Evolutionary conservation across 2,797 vertebrate genomes (phyloP), one percentile per base, ranked within the genome.

Genomic region (Pseudochirops cupreus): DNA sequence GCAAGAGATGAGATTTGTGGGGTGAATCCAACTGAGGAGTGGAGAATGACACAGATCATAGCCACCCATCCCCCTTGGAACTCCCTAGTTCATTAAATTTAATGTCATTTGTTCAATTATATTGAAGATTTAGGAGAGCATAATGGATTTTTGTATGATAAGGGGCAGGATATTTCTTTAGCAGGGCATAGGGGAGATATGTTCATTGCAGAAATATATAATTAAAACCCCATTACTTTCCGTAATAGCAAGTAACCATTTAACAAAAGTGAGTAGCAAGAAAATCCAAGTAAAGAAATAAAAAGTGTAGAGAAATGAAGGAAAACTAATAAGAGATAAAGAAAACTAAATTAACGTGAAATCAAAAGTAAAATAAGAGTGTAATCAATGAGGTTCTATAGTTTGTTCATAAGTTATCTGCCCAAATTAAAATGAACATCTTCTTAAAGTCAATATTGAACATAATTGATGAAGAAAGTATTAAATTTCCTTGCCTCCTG

Each of bases 371-470:
- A 97, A 97, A 90, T 96, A n/a, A 95, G 95, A 95, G 31, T 94
- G 33, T 94, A 96, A 93, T 93, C 93, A 95, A 87, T 53, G 96
- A n/a, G 9, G 53, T 93, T 54, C 50, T 93, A 46, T n/a, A 90
- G 57, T 95, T 97, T 50, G n/a, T 97, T 96, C 94, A 95, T 18
- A 96, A 56, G n/a, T 82, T n/a, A 93, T 12, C 31, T 96, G 93
- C n/a, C 52, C 62, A 96, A 93, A 97, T 46, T 87, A 90, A 96
- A 93, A 96, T 56, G 89, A 97, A 93, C 56, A 95, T 89, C 95
- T 97, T 98, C 56, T 90, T 96, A 93, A 96, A 92, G 95, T 96
- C 96, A 95, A 94, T 96, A 97, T 97, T 97, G 94, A 96, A 96
- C 95, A 97, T 90, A 93, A 95, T 90, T 96, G 97, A 82, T 82